Evolutionary conservation across 2,797 vertebrate genomes (phyloP).

Genomic region (Hirundo rustica): DNA sequence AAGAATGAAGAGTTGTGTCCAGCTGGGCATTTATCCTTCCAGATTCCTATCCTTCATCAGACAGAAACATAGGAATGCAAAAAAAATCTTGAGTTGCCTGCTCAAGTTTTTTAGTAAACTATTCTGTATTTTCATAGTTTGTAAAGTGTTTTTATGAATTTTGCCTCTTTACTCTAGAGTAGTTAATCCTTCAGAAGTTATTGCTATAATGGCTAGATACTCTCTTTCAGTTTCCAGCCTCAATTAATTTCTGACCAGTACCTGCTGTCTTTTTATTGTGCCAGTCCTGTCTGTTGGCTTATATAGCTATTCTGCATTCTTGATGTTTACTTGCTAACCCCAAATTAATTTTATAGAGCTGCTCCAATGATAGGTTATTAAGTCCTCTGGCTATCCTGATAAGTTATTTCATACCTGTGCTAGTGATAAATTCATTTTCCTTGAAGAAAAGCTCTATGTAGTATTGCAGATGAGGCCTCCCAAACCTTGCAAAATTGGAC

Average conservation of each 20-base stretch:
- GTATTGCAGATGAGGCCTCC: neutral
- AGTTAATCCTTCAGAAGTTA: neutral
- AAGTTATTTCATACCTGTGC: neutral
- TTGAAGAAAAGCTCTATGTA: neutral
- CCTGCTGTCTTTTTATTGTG: neutral
- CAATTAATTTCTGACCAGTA: neutral
- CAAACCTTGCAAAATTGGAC: neutral
- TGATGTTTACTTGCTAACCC: neutral
- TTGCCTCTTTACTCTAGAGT: neutral
- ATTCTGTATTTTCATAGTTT: neutral
- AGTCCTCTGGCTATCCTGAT: neutral
- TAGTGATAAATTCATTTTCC: neutral
- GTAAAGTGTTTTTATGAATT: neutral
- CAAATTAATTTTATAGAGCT: neutral
- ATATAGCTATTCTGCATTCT: neutral
- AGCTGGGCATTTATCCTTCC: neutral
- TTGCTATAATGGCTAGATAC: neutral
- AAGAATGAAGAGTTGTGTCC: neutral
- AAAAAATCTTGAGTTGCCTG: neutral
- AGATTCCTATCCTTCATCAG: neutral
- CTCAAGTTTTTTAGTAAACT: neutral
- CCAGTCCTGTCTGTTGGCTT: neutral
- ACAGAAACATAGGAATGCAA: neutral
- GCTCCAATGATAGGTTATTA: neutral
- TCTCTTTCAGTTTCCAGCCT: neutral